These are phyloP conservation scores for Acanthochromis polyacanthus DNA, from an alignment of 2,113 vertebrate genomes.

Conservation along the genomic window DNA sequence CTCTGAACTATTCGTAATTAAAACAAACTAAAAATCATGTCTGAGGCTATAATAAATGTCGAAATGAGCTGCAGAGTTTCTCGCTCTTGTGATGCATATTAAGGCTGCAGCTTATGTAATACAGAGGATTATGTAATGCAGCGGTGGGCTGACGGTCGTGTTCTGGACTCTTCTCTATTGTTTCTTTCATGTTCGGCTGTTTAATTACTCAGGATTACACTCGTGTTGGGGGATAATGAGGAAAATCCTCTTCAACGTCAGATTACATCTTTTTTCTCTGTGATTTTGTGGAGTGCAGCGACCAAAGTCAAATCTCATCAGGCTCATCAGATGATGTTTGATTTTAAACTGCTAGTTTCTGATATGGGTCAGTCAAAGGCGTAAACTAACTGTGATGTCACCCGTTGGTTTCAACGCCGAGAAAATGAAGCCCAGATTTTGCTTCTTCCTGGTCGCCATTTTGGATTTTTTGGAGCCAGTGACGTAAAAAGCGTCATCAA, in stretches of 20 bases:
- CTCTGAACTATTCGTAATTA: too few species aligned
- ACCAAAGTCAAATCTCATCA: too few species aligned
- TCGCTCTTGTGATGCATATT: conserved; percentile 7
- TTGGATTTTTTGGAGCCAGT: too few species aligned
- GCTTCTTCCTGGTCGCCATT: too few species aligned
- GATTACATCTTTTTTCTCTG: conserved; percentile 11
- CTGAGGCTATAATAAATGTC: not conserved
- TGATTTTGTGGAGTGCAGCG: not conserved
- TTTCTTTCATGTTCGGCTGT: not conserved
- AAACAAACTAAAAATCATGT: too few species aligned
- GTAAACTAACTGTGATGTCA: too few species aligned
- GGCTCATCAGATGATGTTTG: too few species aligned
- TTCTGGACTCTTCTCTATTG: conserved; percentile 6
- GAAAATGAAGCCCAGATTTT: too few species aligned
- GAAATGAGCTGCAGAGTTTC: not conserved
- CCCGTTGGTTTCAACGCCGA: too few species aligned
- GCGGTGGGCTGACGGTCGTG: not conserved
- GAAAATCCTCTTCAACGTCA: not conserved
- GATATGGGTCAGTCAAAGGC: too few species aligned
- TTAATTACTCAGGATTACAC: conserved; percentile 10
- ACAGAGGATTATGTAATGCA: conserved; percentile 35
- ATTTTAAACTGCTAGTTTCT: too few species aligned
- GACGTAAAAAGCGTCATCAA: too few species aligned
- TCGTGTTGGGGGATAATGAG: not conserved
- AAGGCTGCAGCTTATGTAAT: conserved; percentile 39